These are phyloP conservation scores for Marronus borbonicus DNA, from an alignment of 2,888 invertebrate genomes.

Conservation along the genomic window DNA sequence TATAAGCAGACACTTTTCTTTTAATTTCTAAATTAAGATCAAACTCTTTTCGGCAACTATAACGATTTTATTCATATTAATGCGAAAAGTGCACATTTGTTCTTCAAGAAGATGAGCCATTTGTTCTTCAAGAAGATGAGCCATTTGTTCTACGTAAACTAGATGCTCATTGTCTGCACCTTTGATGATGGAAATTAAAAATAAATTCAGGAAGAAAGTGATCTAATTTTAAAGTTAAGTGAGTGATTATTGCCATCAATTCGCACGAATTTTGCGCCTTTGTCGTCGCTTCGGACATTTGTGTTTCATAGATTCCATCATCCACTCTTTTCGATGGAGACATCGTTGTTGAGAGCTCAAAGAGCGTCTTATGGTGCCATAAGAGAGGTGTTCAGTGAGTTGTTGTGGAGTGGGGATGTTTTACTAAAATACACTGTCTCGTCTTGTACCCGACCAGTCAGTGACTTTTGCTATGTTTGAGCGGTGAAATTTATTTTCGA, in stretches of 20 bases:
- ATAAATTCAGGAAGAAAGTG: not conserved
- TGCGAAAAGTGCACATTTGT: not conserved
- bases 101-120: constrained; percentile 7
- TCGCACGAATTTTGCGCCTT: constrained; percentile 14
- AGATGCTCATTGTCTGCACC: constrained; percentile 11
- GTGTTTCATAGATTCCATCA: constrained; percentile 7
- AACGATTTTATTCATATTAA: not conserved
- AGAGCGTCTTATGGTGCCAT: constrained; percentile 31
- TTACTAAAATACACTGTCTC: constrained; percentile 51
- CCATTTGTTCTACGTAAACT: constrained; percentile 6
- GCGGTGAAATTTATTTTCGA: constrained; percentile 24
- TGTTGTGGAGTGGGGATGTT: constrained; percentile 48
- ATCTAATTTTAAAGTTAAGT: constrained; percentile 38
- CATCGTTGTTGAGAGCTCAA: constrained; percentile 27
- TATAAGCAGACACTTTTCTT: too few relatives aligned
- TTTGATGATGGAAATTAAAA: not conserved
- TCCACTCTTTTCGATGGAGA: constrained; percentile 7
- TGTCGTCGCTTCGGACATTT: constrained; percentile 22
- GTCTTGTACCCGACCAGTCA: constrained; percentile 51
- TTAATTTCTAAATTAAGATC: too few relatives aligned
- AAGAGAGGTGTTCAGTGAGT: constrained; percentile 31
- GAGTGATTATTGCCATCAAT: constrained; percentile 9
- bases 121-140: constrained; percentile 2
- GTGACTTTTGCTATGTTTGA: constrained; percentile 51
- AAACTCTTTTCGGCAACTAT: too few relatives aligned